Evolutionary conservation across 2,888 invertebrate species (phyloP).

Genomic region (Euplexia lucipara): DNA sequence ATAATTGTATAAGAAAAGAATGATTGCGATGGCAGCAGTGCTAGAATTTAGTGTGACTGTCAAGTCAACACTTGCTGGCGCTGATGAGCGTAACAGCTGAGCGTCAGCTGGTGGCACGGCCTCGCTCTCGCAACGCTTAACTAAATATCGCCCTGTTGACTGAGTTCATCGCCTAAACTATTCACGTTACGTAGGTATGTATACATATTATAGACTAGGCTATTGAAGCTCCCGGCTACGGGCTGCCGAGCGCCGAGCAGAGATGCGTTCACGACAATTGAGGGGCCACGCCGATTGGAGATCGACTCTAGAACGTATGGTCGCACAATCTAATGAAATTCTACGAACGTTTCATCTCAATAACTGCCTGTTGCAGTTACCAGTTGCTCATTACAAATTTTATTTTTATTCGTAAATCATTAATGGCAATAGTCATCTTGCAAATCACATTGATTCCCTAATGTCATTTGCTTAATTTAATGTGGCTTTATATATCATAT

Average conservation of each 20-base stretch:
- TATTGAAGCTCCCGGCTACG: slow-evolving; percentile 73
- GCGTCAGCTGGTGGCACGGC: slow-evolving; percentile 76
- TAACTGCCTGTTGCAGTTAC: slow-evolving; percentile 60
- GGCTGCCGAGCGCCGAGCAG: slow-evolving; percentile 68
- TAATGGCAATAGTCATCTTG: slow-evolving; percentile 42
- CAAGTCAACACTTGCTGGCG: slow-evolving; percentile 70
- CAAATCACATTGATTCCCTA: slow-evolving; percentile 38
- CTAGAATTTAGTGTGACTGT: slow-evolving; percentile 68
- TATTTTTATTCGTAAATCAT: slow-evolving; percentile 54
- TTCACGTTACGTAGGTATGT: slow-evolving; percentile 66
- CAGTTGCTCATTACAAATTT: slow-evolving; percentile 51
- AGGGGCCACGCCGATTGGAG: slow-evolving; percentile 78
- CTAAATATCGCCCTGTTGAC: slow-evolving; percentile 73
- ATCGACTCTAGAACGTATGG: slow-evolving; percentile 72
- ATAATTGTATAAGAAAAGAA: slow-evolving; percentile 54
- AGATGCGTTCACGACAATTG: slow-evolving; percentile 78
- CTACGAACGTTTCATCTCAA: slow-evolving; percentile 66
- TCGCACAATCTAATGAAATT: slow-evolving; percentile 75
- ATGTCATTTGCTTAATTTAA: slow-evolving; percentile 19
- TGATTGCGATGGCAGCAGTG: slow-evolving; percentile 74
- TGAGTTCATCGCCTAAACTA: slow-evolving; percentile 85
- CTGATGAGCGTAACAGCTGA: slow-evolving; percentile 86
- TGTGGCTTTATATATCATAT: slow-evolving; percentile 5
- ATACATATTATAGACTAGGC: slow-evolving; percentile 61
- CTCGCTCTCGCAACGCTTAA: slow-evolving; percentile 70